Conservation (phyloP, 2,113 vertebrate genomes). For the Taxidea taxus region DNA sequence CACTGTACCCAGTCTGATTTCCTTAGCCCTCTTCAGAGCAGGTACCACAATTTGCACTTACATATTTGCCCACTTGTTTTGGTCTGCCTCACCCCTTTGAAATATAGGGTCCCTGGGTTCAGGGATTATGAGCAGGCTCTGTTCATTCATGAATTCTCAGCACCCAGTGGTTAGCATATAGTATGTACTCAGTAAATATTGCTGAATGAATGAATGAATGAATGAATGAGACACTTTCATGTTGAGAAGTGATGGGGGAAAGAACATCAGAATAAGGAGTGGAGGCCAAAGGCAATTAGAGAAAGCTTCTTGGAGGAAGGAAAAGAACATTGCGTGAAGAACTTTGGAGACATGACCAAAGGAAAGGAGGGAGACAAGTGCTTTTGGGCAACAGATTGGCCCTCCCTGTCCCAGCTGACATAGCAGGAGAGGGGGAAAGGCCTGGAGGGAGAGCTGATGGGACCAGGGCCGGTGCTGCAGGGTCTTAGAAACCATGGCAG, state of each 20-base stretch:
- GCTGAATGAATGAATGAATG: background rate
- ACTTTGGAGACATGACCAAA: background rate
- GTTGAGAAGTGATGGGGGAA: background rate
- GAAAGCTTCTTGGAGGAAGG: background rate
- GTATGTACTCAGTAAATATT: background rate
- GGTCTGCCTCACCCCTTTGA: background rate
- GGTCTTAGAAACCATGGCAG: background rate
- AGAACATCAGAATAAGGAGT: background rate
- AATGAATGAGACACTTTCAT: background rate
- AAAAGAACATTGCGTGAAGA: background rate
- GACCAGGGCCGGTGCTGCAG: rapidly evolving
- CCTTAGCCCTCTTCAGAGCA: background rate
- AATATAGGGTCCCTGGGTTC: background rate
- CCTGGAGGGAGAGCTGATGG: background rate
- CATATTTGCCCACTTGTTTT: background rate
- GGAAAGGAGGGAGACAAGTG: no score
- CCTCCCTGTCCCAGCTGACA: background rate
- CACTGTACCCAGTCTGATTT: background rate
- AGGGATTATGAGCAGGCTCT: background rate
- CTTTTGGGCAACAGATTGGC: background rate
- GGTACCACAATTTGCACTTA: background rate
- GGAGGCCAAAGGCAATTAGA: background rate
- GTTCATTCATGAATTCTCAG: background rate
- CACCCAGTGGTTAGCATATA: rapidly evolving
- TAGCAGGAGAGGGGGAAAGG: background rate